Conservation (phyloP, 1,140 invertebrate species). For the Leptopilina boulardi region DNA sequence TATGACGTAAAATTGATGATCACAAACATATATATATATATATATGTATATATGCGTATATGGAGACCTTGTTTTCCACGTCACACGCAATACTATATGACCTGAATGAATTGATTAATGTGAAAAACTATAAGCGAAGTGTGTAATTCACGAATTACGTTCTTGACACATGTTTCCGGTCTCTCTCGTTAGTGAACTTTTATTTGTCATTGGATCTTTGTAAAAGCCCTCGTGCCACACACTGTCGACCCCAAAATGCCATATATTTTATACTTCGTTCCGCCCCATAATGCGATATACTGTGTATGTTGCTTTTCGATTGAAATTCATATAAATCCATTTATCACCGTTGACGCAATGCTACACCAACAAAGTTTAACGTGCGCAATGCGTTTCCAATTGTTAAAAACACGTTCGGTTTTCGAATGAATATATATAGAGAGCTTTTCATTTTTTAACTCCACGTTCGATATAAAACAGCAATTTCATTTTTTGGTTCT, state of each 20-base stretch:
- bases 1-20: neutral
- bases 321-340: conserved; percentile 68
- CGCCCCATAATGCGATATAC: conserved; percentile 40
- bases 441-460: too few species aligned
- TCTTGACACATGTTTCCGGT: conserved; percentile 29
- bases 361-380: conserved; percentile 42
- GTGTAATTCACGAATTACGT: conserved; percentile 17
- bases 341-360: conserved; percentile 59
- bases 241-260: conserved; percentile 17
- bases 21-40: too few species aligned
- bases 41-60: too few species aligned
- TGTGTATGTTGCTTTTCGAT: conserved; percentile 59
- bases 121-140: conserved; percentile 23
- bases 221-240: conserved; percentile 25
- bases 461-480: too few species aligned
- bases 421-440: too few species aligned
- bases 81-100: neutral
- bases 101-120: conserved; percentile 2
- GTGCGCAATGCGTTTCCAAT: conserved; percentile 24
- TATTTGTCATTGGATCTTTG: neutral
- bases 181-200: conserved; percentile 28
- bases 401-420: neutral
- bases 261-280: conserved; percentile 24
- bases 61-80: neutral
- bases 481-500: too few species aligned